phyloP scores from a whole-genome alignment of 2,113 vertebrate species.

The Tachycineta bicolor region DNA sequence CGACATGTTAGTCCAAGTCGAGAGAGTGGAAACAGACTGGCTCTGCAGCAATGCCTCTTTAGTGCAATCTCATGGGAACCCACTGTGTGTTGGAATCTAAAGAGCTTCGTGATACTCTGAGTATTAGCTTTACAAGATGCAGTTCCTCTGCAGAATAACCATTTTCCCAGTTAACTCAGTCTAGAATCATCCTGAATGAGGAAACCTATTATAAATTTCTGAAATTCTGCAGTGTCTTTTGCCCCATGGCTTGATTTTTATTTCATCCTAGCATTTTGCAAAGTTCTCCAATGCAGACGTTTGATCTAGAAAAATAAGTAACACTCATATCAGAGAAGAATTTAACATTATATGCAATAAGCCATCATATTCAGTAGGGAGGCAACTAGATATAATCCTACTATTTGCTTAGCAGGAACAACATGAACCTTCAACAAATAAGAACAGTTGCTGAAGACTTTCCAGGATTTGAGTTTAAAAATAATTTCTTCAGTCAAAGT shows the following conservation, averaged over 20 bases:
- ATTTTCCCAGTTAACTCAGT: background rate
- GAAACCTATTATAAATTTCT: background rate
- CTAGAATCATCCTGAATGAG: background rate
- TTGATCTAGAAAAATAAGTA: conserved; percentile 20
- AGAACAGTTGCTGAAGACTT: background rate
- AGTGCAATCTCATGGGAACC: background rate
- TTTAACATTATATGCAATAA: background rate
- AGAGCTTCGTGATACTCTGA: background rate
- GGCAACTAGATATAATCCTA: background rate
- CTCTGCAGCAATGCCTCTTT: background rate
- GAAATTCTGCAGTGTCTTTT: background rate
- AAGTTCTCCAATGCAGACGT: background rate
- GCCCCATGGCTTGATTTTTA: background rate
- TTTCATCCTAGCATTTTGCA: background rate
- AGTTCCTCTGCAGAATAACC: background rate
- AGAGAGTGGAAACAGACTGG: background rate
- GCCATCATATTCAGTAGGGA: background rate
- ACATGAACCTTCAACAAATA: background rate
- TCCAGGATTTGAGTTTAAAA: background rate
- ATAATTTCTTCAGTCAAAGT: background rate
- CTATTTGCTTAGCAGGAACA: background rate
- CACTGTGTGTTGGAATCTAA: background rate
- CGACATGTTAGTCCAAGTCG: background rate
- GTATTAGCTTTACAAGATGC: background rate
- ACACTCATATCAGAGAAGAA: background rate